phyloP scores from a whole-genome alignment of 2,113 vertebrate genomes.

The Siniperca chuatsi region DNA sequence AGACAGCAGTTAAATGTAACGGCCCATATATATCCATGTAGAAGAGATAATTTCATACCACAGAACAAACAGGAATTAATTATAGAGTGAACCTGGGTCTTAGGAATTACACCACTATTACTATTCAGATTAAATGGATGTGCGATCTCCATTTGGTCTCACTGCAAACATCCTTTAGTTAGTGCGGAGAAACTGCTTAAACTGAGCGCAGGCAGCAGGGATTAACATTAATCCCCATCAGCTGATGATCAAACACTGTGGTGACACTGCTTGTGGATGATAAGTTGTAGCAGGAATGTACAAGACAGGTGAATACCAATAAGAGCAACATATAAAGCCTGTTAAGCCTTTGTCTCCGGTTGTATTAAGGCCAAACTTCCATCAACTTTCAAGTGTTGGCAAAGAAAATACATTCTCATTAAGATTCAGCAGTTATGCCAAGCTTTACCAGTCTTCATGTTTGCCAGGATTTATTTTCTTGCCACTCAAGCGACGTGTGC shows the following conservation, averaged over 20 bases:
- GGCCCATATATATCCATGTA: too few species aligned
- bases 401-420: background rate
- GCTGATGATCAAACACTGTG: constrained; percentile 4
- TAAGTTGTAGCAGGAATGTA: background rate
- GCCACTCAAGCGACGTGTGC: background rate
- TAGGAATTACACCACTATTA: too few species aligned
- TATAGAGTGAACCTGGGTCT: background rate
- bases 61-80: background rate
- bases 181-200: background rate
- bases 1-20: background rate
- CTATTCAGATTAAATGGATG: background rate
- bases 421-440: background rate
- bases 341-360: background rate
- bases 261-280: background rate
- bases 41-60: too few species aligned
- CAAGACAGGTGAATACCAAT: background rate
- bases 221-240: constrained; percentile 4
- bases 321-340: background rate
- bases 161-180: background rate
- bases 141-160: background rate
- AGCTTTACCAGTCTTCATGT: background rate
- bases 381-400: background rate
- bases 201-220: background rate
- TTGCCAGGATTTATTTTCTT: constrained; percentile 27
- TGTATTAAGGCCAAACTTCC: constrained; percentile 2